Conservation (phyloP, 2,113 vertebrate species). For the Cricetomys ansorgei region DNA sequence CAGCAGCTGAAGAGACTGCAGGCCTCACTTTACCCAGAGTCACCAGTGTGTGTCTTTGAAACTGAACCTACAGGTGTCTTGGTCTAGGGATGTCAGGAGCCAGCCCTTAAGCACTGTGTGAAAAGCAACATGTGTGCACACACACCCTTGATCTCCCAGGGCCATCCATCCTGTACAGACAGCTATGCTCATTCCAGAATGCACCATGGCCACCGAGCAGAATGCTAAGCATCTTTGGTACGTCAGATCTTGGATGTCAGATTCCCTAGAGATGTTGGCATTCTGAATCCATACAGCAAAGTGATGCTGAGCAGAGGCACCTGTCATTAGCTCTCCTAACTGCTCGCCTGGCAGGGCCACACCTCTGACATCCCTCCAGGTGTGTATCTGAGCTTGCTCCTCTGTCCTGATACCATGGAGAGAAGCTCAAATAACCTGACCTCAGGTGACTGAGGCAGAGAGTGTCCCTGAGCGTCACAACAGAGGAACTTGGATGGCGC, state of each 20-base stretch:
- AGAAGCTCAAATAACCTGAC: not conserved
- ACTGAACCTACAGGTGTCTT: not conserved
- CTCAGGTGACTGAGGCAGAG: not conserved
- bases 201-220: rapidly evolving
- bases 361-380: not conserved
- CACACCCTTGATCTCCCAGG: not conserved
- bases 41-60: not conserved
- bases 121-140: not conserved
- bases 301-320: not conserved
- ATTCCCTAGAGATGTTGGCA: not conserved
- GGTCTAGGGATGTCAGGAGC: not conserved
- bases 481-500: not conserved
- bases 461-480: not conserved
- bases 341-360: not conserved
- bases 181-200: not conserved
- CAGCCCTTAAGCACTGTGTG: rapidly evolving
- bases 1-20: not conserved
- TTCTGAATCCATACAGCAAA: conserved; percentile 56
- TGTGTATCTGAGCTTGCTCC: not conserved
- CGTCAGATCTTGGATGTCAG: not conserved
- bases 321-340: not conserved
- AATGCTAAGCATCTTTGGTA: not conserved
- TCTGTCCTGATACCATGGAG: not conserved
- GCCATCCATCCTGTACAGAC: not conserved
- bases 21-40: not conserved